phyloP scores from a whole-genome alignment of 2,113 vertebrate species.

The Cavia porcellus region DNA sequence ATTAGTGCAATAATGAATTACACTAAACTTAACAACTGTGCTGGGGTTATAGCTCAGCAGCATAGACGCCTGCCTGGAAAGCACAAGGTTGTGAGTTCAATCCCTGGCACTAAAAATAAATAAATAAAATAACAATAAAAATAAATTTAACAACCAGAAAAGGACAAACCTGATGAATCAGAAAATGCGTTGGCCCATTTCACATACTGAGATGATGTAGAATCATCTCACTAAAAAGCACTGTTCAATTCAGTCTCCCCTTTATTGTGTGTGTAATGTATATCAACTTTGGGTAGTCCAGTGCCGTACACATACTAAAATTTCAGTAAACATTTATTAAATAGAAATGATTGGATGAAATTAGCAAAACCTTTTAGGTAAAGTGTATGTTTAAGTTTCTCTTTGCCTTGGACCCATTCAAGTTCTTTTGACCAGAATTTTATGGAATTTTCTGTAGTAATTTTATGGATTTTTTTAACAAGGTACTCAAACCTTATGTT shows the following conservation, averaged over 20 bases:
- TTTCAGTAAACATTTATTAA: not conserved
- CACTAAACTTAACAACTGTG: not conserved
- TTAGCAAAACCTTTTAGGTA: not conserved
- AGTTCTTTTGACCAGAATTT: not conserved
- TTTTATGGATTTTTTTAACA: not conserved
- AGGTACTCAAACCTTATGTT: not conserved
- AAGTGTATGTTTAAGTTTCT: not conserved
- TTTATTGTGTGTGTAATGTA: not conserved
- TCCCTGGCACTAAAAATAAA: too few species aligned
- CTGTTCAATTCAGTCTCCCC: not conserved
- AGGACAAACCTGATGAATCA: not conserved
- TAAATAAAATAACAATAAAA: too few species aligned
- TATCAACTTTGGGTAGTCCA: not conserved
- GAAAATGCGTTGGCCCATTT: not conserved
- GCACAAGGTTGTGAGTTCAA: too few species aligned
- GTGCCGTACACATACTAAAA: not conserved
- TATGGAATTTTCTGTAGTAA: not conserved
- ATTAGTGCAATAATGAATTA: not conserved
- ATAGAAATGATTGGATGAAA: not conserved
- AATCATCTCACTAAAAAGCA: not conserved
- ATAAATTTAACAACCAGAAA: not conserved
- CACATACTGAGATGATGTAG: not conserved
- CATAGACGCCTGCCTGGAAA: too few species aligned
- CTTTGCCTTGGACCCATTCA: not conserved
- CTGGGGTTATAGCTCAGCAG: too few species aligned